Evolutionary conservation across 2,888 invertebrate species (phyloP), one percentile per base, ranked within the genome.

Genomic region (Pristionchus exspectatus): DNA sequence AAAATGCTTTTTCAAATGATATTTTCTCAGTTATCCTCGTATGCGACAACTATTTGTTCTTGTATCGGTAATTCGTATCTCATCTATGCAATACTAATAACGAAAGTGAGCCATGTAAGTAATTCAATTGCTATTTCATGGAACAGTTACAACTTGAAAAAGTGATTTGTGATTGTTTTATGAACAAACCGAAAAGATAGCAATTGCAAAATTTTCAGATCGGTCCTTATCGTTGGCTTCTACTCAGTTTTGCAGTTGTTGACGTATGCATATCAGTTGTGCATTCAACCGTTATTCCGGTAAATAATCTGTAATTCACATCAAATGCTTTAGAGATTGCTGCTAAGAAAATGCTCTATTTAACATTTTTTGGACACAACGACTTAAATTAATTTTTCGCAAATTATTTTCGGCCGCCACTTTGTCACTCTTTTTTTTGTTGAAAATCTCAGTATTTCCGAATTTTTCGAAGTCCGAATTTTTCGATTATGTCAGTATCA

Each of bases 171-270:
- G n/a, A n/a, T n/a, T n/a, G n/a, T n/a, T n/a, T n/a, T n/a, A n/a
- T n/a, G n/a, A n/a, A n/a, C n/a, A n/a, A n/a, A n/a, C n/a, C n/a
- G n/a, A n/a, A n/a, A n/a, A n/a, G n/a, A n/a, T n/a, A 5, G 44
- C 3, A 44, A 5, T 44, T 44, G 3, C 4, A 5, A 44, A 44
- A 3, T 44, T 59, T 9, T 59, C 24, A 69, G 69, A n/a, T 69
- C 69, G 69, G 69, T n/a, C 24, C 69, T 12, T 69, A 69, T 69
- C 69, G 69, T 24, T 69, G 69, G 69, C 27, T 69, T 18, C 69
- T 69, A 14, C 69, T 69, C 24, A 69, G 69, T 27, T 69, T 69
- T 27, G 69, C 69, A 12, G n/a, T 69, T 24, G 69, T 69, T n/a
- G 69, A 69, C 27, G 27, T 69, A 4, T 27, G n/a, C 69, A 27